Evolutionary conservation across 2,113 vertebrate species (phyloP).

Genomic region (Myotis lucifugus): DNA sequence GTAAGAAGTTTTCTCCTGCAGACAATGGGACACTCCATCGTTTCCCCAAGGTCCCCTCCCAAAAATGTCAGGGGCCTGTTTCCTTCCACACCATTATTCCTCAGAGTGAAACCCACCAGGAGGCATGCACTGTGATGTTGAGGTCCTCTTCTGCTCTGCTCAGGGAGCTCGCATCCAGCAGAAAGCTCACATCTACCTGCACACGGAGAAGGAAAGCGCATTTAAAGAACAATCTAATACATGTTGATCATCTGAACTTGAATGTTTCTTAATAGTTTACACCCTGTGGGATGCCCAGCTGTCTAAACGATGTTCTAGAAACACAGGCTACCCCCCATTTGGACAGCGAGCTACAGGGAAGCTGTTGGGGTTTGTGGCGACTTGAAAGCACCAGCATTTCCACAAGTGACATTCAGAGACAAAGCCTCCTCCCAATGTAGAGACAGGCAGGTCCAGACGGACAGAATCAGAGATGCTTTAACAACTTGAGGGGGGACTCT

Average conservation of each 20-base stretch:
- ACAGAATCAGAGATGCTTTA: slow-evolving; percentile 64
- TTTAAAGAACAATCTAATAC: not conserved
- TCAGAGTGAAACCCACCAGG: slow-evolving; percentile 86
- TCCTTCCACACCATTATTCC: not conserved
- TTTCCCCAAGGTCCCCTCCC: not conserved
- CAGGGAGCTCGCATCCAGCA: slow-evolving; percentile 92
- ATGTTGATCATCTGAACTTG: not conserved
- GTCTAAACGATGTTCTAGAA: not conserved
- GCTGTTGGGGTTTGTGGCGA: not conserved
- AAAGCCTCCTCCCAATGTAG: slow-evolving; percentile 26
- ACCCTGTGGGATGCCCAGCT: not conserved
- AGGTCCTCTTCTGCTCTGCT: slow-evolving; percentile 89
- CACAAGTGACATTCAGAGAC: slow-evolving; percentile 30
- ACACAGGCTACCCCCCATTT: not conserved
- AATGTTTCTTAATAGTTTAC: not conserved
- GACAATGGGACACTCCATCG: not conserved
- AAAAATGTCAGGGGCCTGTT: not conserved
- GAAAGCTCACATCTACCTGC: slow-evolving; percentile 92
- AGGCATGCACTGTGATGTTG: slow-evolving; percentile 87
- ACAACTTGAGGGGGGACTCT: slow-evolving; percentile 61
- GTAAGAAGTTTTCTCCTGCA: slow-evolving; percentile 23
- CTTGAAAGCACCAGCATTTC: not conserved
- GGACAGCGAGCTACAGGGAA: not conserved
- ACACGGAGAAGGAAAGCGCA: slow-evolving; percentile 33
- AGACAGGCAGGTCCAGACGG: slow-evolving; percentile 47